Base-by-base conservation (phyloP, 2,113 vertebrate genomes). In the Scopus umbretta region DNA sequence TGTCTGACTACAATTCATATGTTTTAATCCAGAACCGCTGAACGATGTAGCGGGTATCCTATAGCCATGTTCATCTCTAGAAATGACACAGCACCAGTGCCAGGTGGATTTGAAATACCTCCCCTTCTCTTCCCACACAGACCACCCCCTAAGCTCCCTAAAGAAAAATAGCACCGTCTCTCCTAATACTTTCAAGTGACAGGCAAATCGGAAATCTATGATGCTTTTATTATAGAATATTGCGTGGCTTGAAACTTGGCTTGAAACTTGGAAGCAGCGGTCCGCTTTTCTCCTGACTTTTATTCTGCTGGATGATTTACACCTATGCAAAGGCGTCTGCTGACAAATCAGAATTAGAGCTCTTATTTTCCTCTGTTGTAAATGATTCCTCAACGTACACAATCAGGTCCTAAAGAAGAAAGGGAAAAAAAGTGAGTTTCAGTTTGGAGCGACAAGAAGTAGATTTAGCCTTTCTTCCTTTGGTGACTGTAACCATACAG, bases 191-290 rank as follows among this genome's bases (percentile, higher is more conserved):
- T 96, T 34, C 55, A 53, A 63, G 80, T 86, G 95, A 84, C 94
- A 94, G 83, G 82, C 34, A 88, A 93, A 96, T 90, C 84, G 90
- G 86, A 95, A 92, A 96, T 95, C 91, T 72, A 67, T 92, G 80
- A 86, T 86, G 42, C 80, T 92, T 94, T 95, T 96, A 92, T 94
- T 93, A 83, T 55, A 90, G 75, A 78, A 88, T 88, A 92, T 86
- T 40, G 36, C 68, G 45, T 40, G 34, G 13, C 83, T 94, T 53
- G 91, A 84, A 86, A 67, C 65, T 50, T 62, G 56, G 40, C 86
- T 93, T 47, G 88, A 83, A 84, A 72, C 73, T 47, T 74, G 58
- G n/a, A 91, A 75, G 73, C 7, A 45, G 65, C 20, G 13, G 49
- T 67, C 10, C 0, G 3, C 63, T 96, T 94, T 93, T 84, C 45